phyloP scores from a whole-genome alignment of 2,113 vertebrate species.

The Oryzias curvinotus region DNA sequence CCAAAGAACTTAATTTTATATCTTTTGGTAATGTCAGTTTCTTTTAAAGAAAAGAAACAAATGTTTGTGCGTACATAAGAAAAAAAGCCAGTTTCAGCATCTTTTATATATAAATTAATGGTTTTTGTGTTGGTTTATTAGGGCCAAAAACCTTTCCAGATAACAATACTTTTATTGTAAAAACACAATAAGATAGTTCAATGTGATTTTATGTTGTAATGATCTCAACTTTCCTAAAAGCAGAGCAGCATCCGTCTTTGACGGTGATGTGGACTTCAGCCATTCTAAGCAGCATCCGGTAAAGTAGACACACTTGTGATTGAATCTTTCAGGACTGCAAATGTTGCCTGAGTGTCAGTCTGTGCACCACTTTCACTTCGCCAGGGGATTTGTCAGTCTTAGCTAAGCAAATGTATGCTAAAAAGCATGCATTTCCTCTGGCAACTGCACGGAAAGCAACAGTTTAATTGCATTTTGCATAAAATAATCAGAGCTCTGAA shows the following conservation, averaged over 20 bases:
- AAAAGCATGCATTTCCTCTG: not conserved
- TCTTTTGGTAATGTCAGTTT: constrained; percentile 3
- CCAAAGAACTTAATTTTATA: constrained; percentile 5
- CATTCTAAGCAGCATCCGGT: constrained; percentile 6
- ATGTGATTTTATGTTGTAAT: not conserved
- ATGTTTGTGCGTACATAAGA: too few species aligned
- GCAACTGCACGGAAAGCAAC: not conserved
- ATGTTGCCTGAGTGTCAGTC: not conserved
- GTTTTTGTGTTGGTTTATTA: too few species aligned
- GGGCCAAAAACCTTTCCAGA: too few species aligned
- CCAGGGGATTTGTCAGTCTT: not conserved
- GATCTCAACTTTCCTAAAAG: not conserved
- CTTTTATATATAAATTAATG: too few species aligned
- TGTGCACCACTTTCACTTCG: not conserved
- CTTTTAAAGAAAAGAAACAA: not conserved
- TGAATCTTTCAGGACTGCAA: constrained; percentile 6
- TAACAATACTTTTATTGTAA: too few species aligned
- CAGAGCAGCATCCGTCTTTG: constrained; percentile 5
- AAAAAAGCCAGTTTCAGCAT: too few species aligned
- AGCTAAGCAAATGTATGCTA: not conserved
- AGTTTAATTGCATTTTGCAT: not conserved
- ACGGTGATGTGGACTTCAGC: not conserved
- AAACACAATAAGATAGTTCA: not conserved
- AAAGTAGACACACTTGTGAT: constrained; percentile 1
- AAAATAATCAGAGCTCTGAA: too few species aligned